phyloP scores from a whole-genome alignment of 2,888 invertebrate genomes.

The Leptinotarsa haldemani region DNA sequence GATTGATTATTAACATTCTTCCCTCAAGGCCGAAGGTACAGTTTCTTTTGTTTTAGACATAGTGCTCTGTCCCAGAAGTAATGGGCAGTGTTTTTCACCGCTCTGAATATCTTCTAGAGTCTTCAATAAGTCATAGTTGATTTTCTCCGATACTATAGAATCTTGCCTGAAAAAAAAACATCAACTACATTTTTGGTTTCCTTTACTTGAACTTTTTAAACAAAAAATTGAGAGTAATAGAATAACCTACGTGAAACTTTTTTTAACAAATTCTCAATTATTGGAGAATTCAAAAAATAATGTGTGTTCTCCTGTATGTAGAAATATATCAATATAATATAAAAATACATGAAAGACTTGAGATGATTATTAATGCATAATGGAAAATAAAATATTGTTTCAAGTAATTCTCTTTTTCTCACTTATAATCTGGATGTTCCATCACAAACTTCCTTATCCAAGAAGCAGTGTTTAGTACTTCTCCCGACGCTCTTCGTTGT shows the following conservation, averaged over 20 bases:
- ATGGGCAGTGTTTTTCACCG: conserved; percentile 78
- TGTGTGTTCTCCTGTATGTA: too few species aligned
- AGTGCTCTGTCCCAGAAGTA: conserved; percentile 79
- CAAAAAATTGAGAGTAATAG: too few species aligned
- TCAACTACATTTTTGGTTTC: neutral
- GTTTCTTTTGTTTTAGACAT: conserved; percentile 86
- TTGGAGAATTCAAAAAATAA: too few species aligned
- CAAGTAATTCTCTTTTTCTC: conserved; percentile 49
- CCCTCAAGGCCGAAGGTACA: conserved; percentile 80
- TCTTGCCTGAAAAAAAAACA: conserved; percentile 76
- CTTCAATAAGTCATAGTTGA: conserved; percentile 91
- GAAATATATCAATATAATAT: too few species aligned
- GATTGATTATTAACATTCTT: conserved; percentile 52
- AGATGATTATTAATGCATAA: neutral
- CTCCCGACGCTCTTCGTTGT: conserved; percentile 86
- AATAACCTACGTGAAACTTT: too few species aligned
- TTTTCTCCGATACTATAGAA: conserved; percentile 86
- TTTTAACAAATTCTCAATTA: too few species aligned
- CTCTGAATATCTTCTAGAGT: conserved; percentile 80
- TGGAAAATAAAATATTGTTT: neutral
- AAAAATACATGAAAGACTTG: neutral
- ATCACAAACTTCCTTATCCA: conserved; percentile 94
- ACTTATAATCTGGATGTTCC: conserved; percentile 91
- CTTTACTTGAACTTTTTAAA: too few species aligned
- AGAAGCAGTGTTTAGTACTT: conserved; percentile 91